Percentiles rank a stretch among this genome's conserved stretches.
These are phyloP conservation scores for Furcifer pardalis DNA, from an alignment of 2,797 vertebrate species.

Conservation along the genomic window DNA sequence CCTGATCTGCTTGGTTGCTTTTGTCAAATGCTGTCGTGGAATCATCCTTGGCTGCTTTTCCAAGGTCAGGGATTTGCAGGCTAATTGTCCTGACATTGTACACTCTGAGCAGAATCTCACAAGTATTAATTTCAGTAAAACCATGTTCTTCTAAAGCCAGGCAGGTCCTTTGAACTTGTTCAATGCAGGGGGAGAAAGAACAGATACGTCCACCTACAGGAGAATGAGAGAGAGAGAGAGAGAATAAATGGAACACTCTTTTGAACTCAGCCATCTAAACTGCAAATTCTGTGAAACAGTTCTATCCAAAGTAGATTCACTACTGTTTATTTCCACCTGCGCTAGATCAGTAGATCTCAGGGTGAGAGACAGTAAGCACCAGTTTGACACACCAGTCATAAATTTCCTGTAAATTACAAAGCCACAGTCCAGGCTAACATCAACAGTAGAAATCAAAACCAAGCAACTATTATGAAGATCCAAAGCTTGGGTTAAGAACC, in stretches of 20 bases:
- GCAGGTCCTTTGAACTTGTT: slow-evolving; percentile 95
- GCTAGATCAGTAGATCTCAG: not conserved
- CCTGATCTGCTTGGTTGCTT: slow-evolving; percentile 55
- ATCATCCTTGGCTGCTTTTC: slow-evolving; percentile 70
- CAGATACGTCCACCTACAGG: slow-evolving; percentile 89
- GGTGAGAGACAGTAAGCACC: not conserved
- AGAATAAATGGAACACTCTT: slow-evolving; percentile 28
- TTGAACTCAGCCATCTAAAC: not conserved
- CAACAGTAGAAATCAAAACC: not conserved
- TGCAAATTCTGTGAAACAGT: not conserved
- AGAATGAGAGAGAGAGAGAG: slow-evolving; percentile 18
- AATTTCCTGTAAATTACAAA: not conserved
- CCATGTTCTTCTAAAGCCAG: slow-evolving; percentile 81
- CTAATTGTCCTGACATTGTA: slow-evolving; percentile 87
- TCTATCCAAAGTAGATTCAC: not conserved
- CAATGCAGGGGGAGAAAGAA: slow-evolving; percentile 96
- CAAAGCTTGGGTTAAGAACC: not conserved
- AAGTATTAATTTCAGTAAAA: slow-evolving; percentile 89
- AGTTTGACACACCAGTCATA: not conserved
- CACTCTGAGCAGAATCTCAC: slow-evolving; percentile 90
- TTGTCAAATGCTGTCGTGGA: slow-evolving; percentile 35
- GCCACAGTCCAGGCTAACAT: not conserved
- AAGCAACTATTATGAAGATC: not conserved
- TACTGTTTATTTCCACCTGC: not conserved
- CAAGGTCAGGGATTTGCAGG: slow-evolving; percentile 89